Conservation (phyloP, 1,140 invertebrate species). For the Sinella curviseta region DNA sequence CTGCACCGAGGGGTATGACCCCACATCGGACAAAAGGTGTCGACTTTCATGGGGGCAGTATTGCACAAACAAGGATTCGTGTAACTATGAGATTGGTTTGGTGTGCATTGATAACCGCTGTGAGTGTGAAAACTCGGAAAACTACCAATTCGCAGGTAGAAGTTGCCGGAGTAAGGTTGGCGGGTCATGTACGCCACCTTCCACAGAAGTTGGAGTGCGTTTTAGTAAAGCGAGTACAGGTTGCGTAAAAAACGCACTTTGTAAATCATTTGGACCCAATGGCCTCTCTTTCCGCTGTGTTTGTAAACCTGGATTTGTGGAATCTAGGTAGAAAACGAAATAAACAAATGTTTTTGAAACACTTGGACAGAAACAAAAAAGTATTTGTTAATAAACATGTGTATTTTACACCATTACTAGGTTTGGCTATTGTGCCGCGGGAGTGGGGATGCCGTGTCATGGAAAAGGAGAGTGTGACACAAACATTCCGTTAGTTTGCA, state of each 20-base stretch:
- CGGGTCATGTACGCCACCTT: constrained; percentile 1
- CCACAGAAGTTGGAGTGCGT: neutral
- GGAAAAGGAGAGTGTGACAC: constrained; percentile 18
- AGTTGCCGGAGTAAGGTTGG: constrained; percentile 4
- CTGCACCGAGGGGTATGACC: neutral
- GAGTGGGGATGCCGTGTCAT: neutral
- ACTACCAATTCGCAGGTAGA: neutral
- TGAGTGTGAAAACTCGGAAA: constrained; percentile 21
- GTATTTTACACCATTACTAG: no score
- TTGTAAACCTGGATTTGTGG: constrained; percentile 2
- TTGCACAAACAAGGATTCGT: constrained; percentile 14
- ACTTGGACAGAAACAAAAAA: neutral
- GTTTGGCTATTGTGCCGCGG: neutral
- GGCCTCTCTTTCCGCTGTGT: constrained; percentile 14
- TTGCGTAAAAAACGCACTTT: constrained; percentile 14
- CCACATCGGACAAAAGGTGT: constrained; percentile 7
- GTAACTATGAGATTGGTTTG: neutral
- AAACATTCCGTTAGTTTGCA: constrained; percentile 21
- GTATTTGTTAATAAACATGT: neutral
- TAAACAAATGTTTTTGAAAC: neutral
- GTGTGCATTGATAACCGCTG: constrained; percentile 11
- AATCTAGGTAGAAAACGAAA: no score
- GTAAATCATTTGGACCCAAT: constrained; percentile 5
- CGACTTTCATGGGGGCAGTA: constrained; percentile 4
- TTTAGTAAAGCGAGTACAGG: constrained; percentile 1